A percentile compares a stretch with the other conserved stretches of the same genome.
Conservation (phyloP, 2,888 invertebrate genomes). For the Cotesia congregata region DNA sequence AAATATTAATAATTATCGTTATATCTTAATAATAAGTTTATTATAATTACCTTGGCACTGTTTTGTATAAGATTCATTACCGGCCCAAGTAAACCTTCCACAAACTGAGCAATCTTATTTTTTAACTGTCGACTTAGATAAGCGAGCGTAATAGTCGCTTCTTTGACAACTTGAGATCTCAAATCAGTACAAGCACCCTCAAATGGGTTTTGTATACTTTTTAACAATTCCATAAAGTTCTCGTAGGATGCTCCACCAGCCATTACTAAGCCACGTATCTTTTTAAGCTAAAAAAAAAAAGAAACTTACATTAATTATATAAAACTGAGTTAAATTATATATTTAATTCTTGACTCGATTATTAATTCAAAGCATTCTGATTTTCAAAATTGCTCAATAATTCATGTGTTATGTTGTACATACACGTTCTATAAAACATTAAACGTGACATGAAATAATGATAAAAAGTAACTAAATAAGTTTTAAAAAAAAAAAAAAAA, state of each 20-base stretch:
- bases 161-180: conserved; percentile 94
- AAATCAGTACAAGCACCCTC: conserved; percentile 88
- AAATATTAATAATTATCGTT: neutral
- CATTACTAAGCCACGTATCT: conserved; percentile 85
- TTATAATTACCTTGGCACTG: conserved; percentile 86
- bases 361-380: no score
- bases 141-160: conserved; percentile 95
- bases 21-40: neutral
- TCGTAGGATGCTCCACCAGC: conserved; percentile 83
- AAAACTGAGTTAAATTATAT: conserved; percentile 10
- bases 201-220: conserved; percentile 85
- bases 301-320: neutral
- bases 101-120: conserved; percentile 87
- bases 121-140: conserved; percentile 89
- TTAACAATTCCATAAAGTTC: conserved; percentile 82
- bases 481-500: conserved; percentile 17
- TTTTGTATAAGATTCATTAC: conserved; percentile 94
- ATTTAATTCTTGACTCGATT: no score
- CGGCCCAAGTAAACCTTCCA: conserved; percentile 84
- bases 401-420: neutral
- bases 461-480: neutral
- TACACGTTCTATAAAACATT: neutral
- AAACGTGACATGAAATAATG: neutral
- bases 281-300: conserved; percentile 80
- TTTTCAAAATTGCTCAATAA: no score